Conservation (phyloP, 1,140 invertebrate genomes). For the Platyura marginata region DNA sequence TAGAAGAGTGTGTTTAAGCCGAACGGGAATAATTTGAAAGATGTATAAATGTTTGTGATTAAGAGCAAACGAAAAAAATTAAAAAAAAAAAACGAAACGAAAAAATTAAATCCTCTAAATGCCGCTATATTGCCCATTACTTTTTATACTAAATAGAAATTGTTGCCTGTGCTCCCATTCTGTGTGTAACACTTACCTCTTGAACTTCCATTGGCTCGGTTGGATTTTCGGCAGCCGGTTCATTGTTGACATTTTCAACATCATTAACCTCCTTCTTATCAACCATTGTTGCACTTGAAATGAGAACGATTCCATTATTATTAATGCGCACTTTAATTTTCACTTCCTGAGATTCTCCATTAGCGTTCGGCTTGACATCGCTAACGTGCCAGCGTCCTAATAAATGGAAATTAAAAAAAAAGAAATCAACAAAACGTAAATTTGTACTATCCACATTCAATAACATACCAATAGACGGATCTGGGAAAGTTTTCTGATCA, state of each 20-base stretch:
- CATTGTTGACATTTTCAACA: conserved; percentile 31
- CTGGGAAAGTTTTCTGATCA: conserved; percentile 48
- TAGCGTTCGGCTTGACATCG: conserved; percentile 66
- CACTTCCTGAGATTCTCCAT: conserved; percentile 80
- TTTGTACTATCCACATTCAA: no score
- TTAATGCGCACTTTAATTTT: conserved; percentile 92
- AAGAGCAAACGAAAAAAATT: no score
- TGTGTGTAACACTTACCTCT: conserved; percentile 26
- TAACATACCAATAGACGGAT: conserved; percentile 58
- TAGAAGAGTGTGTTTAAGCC: no score
- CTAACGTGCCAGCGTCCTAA: conserved; percentile 68
- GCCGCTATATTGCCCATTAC: no score
- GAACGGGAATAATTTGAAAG: no score
- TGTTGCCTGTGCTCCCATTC: no score
- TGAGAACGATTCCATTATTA: conserved; percentile 75
- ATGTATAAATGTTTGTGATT: no score
- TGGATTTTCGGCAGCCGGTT: conserved; percentile 26
- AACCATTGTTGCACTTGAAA: conserved; percentile 66
- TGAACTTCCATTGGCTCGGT: conserved; percentile 27
- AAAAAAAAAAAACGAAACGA: background rate
- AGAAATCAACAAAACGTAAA: conserved; percentile 5
- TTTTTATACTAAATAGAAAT: no score
- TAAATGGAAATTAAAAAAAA: no score
- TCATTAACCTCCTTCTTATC: conserved; percentile 59
- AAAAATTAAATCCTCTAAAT: conserved; percentile 3